Percentiles rank a stretch among this genome's conserved stretches.
These are phyloP conservation scores for Phragmatobia fuliginosa DNA, from an alignment of 2,888 invertebrate species.

Conservation along the genomic window DNA sequence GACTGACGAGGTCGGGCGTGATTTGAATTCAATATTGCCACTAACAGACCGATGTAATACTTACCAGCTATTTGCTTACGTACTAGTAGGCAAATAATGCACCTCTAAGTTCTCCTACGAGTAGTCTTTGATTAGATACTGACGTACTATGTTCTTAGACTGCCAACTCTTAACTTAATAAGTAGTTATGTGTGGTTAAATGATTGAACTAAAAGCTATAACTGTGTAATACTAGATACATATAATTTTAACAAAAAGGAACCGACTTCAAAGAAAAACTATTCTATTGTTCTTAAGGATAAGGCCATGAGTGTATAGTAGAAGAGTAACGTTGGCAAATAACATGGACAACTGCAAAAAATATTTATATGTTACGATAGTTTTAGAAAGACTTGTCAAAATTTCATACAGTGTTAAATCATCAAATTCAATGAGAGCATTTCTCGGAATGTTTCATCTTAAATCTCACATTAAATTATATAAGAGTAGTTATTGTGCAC, in stretches of 20 bases:
- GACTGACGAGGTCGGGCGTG: constrained; percentile 53
- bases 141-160: neutral
- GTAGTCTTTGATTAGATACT: neutral
- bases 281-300: neutral
- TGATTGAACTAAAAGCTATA: neutral
- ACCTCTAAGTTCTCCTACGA: neutral
- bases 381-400: neutral
- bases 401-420: neutral
- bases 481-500: neutral
- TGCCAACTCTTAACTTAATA: too few species aligned
- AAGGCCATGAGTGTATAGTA: neutral
- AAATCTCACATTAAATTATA: neutral
- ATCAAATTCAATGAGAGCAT: neutral
- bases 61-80: constrained; percentile 24
- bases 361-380: neutral
- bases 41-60: constrained; percentile 31
- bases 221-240: neutral
- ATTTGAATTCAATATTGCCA: constrained; percentile 43
- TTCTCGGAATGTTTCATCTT: neutral
- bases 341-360: neutral
- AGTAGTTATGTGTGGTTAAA: neutral
- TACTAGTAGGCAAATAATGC: neutral
- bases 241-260: neutral
- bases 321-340: neutral
- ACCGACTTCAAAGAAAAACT: too few species aligned